Evolutionary conservation across 2,113 vertebrate genomes (phyloP).

Genomic region (Mesocricetus auratus): DNA sequence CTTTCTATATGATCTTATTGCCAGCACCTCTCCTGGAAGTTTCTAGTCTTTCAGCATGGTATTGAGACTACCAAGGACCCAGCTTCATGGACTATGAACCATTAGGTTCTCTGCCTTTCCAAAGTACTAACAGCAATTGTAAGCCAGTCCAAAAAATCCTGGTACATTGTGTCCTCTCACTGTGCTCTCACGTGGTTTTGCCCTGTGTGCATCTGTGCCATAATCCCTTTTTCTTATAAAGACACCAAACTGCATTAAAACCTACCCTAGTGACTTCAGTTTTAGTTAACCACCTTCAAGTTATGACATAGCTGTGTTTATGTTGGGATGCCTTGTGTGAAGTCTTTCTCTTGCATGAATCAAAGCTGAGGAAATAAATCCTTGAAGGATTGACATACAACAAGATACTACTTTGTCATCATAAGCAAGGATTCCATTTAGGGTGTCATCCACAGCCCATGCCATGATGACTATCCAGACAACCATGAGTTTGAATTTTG

Average conservation of each 20-base stretch:
- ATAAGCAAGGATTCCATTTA: fast-evolving
- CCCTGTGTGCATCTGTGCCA: background rate
- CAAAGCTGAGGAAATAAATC: background rate
- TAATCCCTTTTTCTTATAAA: background rate
- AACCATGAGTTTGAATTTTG: background rate
- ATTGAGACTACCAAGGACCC: too few species aligned
- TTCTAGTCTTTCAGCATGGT: background rate
- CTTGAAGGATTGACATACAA: background rate
- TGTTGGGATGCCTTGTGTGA: fast-evolving
- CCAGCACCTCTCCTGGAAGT: background rate
- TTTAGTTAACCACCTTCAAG: background rate
- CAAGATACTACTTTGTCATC: background rate
- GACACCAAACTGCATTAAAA: background rate
- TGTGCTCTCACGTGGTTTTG: background rate
- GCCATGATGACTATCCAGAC: fast-evolving
- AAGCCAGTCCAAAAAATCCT: background rate
- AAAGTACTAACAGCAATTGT: background rate
- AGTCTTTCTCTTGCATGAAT: background rate
- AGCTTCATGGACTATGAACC: background rate
- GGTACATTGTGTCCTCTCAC: background rate
- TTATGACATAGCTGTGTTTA: background rate
- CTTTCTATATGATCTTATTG: background rate
- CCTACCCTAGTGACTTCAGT: background rate
- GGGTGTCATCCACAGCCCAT: fast-evolving
- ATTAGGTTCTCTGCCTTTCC: background rate